phyloP scores from a whole-genome alignment of 2,888 invertebrate genomes.

The Philopedon plagiatum region DNA sequence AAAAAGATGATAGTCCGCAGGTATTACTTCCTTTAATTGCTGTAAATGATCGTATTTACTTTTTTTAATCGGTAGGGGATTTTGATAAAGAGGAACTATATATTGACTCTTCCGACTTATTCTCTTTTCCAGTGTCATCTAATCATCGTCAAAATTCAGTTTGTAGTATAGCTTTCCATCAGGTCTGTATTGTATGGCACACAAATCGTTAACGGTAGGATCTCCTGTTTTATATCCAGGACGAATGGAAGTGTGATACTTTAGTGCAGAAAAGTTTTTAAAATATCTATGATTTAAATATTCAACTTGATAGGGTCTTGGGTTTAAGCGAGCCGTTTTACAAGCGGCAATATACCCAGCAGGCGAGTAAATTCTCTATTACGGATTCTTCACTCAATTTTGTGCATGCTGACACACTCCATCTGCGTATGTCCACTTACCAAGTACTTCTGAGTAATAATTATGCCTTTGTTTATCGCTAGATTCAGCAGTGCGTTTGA shows the following conservation, averaged over 20 bases:
- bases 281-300: no score
- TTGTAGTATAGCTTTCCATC: no score
- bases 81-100: no score
- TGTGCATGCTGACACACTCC: constrained; percentile 1
- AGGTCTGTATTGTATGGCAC: no score
- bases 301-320: background rate
- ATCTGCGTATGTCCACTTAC: constrained; percentile 3
- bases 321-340: background rate
- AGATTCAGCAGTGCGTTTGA: background rate
- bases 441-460: constrained; percentile 2
- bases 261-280: background rate
- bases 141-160: no score
- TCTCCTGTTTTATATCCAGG: background rate
- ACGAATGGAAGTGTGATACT: background rate
- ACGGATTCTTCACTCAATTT: background rate
- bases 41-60: no score
- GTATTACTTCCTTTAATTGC: no score
- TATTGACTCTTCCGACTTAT: no score
- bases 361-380: constrained; percentile 3
- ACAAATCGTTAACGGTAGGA: no score
- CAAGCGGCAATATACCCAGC: background rate
- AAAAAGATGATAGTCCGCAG: no score
- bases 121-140: no score
- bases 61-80: no score
- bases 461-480: background rate